A percentile compares a stretch with the other conserved stretches of the same genome.
Conservation (phyloP, 1,140 invertebrate genomes). For the Penaeus vannamei region DNA sequence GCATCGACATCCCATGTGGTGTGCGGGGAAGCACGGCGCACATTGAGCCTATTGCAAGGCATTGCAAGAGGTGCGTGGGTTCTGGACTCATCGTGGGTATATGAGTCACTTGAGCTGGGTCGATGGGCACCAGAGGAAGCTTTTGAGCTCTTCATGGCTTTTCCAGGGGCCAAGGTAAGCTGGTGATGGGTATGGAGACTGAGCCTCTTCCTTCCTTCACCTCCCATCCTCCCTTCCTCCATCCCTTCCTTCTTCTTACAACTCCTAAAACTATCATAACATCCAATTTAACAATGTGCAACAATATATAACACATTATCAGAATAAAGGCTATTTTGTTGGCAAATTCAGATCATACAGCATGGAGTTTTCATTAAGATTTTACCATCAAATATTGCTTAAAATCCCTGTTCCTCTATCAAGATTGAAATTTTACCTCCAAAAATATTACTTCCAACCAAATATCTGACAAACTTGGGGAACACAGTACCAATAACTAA, state of each 20-base stretch:
- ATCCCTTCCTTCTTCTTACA: neutral
- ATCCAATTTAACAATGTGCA: neutral
- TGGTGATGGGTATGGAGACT: neutral
- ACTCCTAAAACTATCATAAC: neutral
- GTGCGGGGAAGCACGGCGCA: conserved; percentile 57
- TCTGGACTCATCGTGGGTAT: conserved; percentile 39
- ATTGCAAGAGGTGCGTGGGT: conserved; percentile 56
- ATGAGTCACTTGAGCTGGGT: conserved; percentile 45
- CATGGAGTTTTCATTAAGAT: no score
- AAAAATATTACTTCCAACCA: no score
- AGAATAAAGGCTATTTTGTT: neutral
- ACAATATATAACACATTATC: neutral
- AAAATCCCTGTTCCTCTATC: no score
- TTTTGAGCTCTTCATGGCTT: conserved; percentile 42
- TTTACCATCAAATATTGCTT: no score
- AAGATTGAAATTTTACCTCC: no score
- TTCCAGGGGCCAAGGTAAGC: conserved; percentile 51
- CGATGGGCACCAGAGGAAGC: conserved; percentile 60
- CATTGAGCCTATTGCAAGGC: conserved; percentile 40
- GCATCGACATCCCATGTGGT: conserved; percentile 49
- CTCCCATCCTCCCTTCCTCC: neutral
- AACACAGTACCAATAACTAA: no score
- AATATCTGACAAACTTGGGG: no score
- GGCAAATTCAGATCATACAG: no score
- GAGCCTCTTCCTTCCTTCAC: neutral